Conservation (phyloP, 2,888 invertebrate species). For the Melanostoma scalare region DNA sequence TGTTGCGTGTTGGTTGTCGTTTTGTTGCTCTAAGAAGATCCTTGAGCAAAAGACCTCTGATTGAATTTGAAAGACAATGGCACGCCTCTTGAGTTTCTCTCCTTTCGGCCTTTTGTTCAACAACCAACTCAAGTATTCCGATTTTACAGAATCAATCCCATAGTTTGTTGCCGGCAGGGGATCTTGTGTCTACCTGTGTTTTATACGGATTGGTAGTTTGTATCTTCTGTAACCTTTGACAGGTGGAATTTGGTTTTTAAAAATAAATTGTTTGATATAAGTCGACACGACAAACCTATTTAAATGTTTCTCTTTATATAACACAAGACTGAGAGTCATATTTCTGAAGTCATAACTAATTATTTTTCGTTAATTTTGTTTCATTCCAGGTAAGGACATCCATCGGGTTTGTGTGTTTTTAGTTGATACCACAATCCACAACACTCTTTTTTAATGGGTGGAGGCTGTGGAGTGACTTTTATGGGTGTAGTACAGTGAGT, state of each 20-base stretch:
- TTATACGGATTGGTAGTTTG: slow-evolving; percentile 24
- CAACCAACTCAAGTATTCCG: slow-evolving; percentile 41
- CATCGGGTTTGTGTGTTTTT: not conserved
- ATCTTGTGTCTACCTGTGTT: slow-evolving; percentile 62
- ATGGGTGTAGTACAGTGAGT: slow-evolving; percentile 57
- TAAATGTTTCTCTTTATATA: slow-evolving; percentile 1
- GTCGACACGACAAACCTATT: slow-evolving; percentile 19
- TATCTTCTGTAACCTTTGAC: slow-evolving; percentile 49
- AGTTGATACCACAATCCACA: slow-evolving; percentile 11
- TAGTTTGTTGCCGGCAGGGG: slow-evolving; percentile 63
- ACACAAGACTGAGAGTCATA: slow-evolving; percentile 43
- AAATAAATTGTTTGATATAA: slow-evolving; percentile 51
- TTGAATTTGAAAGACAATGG: slow-evolving; percentile 71
- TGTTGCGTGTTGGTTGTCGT: slow-evolving; percentile 5
- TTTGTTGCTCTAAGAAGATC: slow-evolving; percentile 26
- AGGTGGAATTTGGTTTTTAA: slow-evolving; percentile 64
- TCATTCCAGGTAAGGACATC: slow-evolving; percentile 68
- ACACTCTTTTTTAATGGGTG: slow-evolving; percentile 33
- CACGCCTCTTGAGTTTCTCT: slow-evolving; percentile 72
- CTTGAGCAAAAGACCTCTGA: slow-evolving; percentile 66
- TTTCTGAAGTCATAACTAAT: slow-evolving; percentile 62
- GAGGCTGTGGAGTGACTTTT: slow-evolving; percentile 42
- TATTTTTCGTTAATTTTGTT: slow-evolving; percentile 43
- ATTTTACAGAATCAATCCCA: slow-evolving; percentile 66
- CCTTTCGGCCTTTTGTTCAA: slow-evolving; percentile 54